These are phyloP conservation scores for Poecilobothrus nobilitatus DNA, from an alignment of 2,888 invertebrate species.

Conservation along the genomic window DNA sequence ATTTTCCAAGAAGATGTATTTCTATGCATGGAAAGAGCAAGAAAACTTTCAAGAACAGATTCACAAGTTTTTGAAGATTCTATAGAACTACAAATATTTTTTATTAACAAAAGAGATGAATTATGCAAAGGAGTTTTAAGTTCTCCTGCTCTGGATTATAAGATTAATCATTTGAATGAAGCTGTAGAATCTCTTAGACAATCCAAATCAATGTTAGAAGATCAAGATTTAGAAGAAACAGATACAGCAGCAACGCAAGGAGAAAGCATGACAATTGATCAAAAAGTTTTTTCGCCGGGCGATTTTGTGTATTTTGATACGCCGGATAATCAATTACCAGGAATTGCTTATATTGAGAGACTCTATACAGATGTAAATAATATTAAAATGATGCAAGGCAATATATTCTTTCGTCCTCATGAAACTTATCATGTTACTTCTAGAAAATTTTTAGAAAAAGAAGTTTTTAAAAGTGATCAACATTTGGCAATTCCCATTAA, in stretches of 20 bases:
- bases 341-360: conserved; percentile 80
- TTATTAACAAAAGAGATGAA: conserved; percentile 66
- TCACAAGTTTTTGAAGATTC: conserved; percentile 95
- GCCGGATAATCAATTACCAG: conserved; percentile 52
- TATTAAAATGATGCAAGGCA: conserved; percentile 84
- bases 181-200: conserved; percentile 68
- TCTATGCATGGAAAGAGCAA: conserved; percentile 80
- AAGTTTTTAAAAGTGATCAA: conserved; percentile 91
- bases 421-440: conserved; percentile 95
- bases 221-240: conserved; percentile 64
- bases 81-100: conserved; percentile 84
- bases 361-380: conserved; percentile 78
- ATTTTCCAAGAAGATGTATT: conserved; percentile 96
- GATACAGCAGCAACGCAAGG: conserved; percentile 48
- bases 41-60: conserved; percentile 80
- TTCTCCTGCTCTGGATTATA: conserved; percentile 80
- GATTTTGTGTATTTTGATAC: conserved; percentile 84
- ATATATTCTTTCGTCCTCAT: conserved; percentile 81
- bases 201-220: conserved; percentile 67
- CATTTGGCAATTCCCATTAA: conserved; percentile 76
- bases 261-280: conserved; percentile 63
- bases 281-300: conserved; percentile 68
- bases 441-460: conserved; percentile 90
- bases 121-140: conserved; percentile 72
- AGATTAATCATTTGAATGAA: conserved; percentile 62